A percentile compares a stretch with the other conserved stretches of the same genome.
Conservation (phyloP, 2,797 vertebrate species). For the Spinibarbus caldwelli region DNA sequence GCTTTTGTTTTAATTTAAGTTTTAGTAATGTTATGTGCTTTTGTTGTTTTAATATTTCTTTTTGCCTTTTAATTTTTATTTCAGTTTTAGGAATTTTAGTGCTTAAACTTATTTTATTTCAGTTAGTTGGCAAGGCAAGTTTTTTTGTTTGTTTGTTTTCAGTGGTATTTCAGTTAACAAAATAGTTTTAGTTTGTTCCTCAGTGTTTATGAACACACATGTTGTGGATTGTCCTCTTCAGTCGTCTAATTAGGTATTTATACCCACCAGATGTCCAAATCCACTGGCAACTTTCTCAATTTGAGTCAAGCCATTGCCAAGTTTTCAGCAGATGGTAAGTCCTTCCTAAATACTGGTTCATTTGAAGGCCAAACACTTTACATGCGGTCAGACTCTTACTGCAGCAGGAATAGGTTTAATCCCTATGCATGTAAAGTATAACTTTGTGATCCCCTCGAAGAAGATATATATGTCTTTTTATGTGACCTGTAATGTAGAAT, state of each 20-base stretch:
- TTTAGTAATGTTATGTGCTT: background rate
- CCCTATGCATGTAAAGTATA: conserved; percentile 11
- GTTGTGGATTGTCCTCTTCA: conserved; percentile 24
- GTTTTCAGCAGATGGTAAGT: conserved; percentile 96
- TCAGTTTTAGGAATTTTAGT: background rate
- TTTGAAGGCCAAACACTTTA: background rate
- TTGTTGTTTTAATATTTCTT: background rate
- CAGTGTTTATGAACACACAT: background rate
- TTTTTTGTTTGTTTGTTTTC: conserved; percentile 25
- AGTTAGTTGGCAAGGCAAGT: background rate
- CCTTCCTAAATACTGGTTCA: background rate
- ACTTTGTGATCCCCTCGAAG: background rate
- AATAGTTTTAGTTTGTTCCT: background rate
- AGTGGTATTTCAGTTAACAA: background rate
- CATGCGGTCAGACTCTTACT: background rate
- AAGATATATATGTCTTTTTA: conserved; percentile 3
- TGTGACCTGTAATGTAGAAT: conserved; percentile 30
- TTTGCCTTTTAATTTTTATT: background rate
- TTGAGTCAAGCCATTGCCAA: conserved; percentile 88
- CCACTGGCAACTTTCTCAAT: conserved; percentile 98
- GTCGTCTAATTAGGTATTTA: background rate
- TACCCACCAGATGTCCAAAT: conserved; percentile 94
- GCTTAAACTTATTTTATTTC: background rate
- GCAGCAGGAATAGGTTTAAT: background rate
- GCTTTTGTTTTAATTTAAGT: background rate